Conservation (phyloP, 2,113 vertebrate species). For the Herpetotheres cachinnans region DNA sequence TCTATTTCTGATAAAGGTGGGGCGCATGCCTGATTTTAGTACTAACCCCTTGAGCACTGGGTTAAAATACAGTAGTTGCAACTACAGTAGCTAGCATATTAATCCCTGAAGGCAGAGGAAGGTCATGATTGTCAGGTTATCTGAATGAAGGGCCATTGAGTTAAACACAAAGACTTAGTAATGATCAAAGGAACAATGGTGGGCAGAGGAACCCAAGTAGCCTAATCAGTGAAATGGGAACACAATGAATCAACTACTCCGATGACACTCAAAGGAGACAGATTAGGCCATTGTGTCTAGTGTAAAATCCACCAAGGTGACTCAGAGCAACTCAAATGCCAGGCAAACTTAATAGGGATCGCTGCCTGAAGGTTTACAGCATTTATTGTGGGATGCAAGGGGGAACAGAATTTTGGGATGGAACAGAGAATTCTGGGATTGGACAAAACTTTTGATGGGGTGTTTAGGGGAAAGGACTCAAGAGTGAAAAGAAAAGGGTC, state of each 20-base stretch:
- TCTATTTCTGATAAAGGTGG: not conserved
- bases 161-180: not conserved
- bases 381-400: not conserved
- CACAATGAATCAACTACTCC: not conserved
- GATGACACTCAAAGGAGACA: not conserved
- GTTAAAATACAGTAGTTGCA: not conserved
- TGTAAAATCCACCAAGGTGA: not conserved
- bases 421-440: not conserved
- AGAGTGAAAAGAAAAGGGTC: not conserved
- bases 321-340: not conserved
- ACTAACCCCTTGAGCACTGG: not conserved
- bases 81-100: not conserved
- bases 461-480: not conserved
- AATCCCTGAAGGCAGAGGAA: not conserved
- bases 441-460: not conserved
- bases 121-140: not conserved
- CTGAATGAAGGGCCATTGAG: not conserved
- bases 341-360: not conserved
- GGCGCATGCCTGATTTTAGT: not conserved
- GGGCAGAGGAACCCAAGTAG: not conserved
- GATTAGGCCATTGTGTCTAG: not conserved
- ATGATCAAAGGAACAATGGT: not conserved
- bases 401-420: not conserved
- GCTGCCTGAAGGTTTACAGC: not conserved
- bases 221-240: not conserved